These are phyloP conservation scores for Phyllotreta striolata DNA, from an alignment of 2,888 invertebrate genomes.

Conservation along the genomic window DNA sequence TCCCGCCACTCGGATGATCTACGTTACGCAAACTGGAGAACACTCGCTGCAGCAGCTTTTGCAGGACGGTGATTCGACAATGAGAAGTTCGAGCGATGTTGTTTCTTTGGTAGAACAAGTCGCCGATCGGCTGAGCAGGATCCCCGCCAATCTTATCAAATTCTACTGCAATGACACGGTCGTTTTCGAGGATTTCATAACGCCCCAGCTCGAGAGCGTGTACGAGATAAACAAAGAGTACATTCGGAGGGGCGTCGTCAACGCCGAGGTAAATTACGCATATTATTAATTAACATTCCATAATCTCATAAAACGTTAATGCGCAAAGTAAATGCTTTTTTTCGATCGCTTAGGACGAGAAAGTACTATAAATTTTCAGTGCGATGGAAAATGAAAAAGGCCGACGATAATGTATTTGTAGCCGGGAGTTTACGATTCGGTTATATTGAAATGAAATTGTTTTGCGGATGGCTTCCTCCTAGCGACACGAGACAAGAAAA, in stretches of 20 bases:
- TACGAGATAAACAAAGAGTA: slow-evolving; percentile 61
- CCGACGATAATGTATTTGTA: slow-evolving; percentile 6
- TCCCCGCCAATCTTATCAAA: slow-evolving; percentile 55
- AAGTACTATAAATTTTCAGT: background rate
- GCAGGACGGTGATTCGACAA: slow-evolving; percentile 63
- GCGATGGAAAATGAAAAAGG: background rate
- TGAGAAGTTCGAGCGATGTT: slow-evolving; percentile 51
- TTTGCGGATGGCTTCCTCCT: background rate
- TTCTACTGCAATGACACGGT: slow-evolving; percentile 57
- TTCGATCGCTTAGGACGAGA: background rate
- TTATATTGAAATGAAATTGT: slow-evolving; percentile 7
- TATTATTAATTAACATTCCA: too few species aligned
- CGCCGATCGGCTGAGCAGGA: slow-evolving; percentile 49
- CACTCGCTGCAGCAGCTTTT: slow-evolving; percentile 29
- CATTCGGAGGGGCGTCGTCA: slow-evolving; percentile 45
- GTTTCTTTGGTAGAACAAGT: slow-evolving; percentile 49
- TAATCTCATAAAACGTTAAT: too few species aligned
- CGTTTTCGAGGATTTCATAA: slow-evolving; percentile 68
- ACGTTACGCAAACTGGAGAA: slow-evolving; percentile 60
- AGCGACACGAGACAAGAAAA: too few species aligned
- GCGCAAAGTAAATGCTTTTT: slow-evolving; percentile 3
- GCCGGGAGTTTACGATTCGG: slow-evolving; percentile 2
- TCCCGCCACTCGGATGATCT: slow-evolving; percentile 67
- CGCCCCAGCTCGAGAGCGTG: slow-evolving; percentile 58
- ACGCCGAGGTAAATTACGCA: slow-evolving; percentile 48